Conservation (phyloP, 2,888 invertebrate genomes). For the Chironomus tentans region DNA sequence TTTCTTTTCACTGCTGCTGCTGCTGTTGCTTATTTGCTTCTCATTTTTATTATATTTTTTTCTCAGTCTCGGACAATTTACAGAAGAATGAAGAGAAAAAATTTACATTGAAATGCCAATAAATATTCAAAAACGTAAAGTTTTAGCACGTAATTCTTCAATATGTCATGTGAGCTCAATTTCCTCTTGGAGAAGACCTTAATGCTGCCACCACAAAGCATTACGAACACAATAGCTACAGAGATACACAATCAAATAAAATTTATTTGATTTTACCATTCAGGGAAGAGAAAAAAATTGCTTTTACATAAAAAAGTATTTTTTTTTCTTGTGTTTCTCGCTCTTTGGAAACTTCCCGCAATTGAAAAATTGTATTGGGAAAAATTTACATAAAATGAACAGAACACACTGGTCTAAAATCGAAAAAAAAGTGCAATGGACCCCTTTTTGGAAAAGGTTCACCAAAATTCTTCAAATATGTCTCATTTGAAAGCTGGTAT, state of each 20-base stretch:
- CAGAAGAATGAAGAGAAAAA: background rate
- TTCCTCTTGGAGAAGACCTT: background rate
- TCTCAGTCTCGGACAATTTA: background rate
- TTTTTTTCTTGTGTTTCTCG: too few species aligned
- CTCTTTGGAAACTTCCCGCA: background rate
- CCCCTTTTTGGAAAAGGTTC: too few species aligned
- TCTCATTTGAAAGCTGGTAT: too few species aligned
- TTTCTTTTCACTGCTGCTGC: background rate
- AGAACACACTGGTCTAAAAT: too few species aligned
- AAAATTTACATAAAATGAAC: background rate
- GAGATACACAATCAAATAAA: slow-evolving; percentile 14
- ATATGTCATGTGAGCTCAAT: slow-evolving; percentile 10
- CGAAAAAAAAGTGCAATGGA: too few species aligned
- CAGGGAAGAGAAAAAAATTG: background rate
- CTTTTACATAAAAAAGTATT: too few species aligned
- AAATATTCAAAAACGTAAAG: slow-evolving; percentile 19
- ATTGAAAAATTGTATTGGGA: slow-evolving; percentile 7
- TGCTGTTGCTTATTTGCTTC: too few species aligned
- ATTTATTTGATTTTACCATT: slow-evolving; percentile 19
- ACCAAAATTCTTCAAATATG: too few species aligned
- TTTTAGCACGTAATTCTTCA: slow-evolving; percentile 26
- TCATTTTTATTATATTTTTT: too few species aligned
- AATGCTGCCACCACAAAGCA: background rate
- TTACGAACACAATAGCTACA: background rate
- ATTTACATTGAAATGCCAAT: slow-evolving; percentile 26